Conservation (phyloP, 2,888 invertebrate genomes). For the Herminia tarsipennalis region DNA sequence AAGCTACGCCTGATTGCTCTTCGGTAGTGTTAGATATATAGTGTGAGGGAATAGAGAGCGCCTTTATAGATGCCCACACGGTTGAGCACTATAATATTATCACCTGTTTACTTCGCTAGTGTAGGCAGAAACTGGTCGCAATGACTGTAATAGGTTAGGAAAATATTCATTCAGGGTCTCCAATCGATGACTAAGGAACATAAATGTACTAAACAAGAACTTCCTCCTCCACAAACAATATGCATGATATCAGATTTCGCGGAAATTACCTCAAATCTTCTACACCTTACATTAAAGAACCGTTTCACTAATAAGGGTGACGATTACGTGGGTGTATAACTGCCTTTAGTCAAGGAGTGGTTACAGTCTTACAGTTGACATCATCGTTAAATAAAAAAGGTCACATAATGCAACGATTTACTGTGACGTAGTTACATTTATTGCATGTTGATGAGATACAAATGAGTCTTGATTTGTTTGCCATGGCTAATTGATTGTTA, state of each 20-base stretch:
- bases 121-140: no score
- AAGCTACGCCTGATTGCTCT: no score
- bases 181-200: background rate
- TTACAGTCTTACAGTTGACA: slow-evolving; percentile 45
- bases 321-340: slow-evolving; percentile 48
- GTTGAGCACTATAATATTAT: no score
- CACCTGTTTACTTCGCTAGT: no score
- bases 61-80: no score
- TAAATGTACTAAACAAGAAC: no score
- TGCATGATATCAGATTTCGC: slow-evolving; percentile 10
- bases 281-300: slow-evolving; percentile 21
- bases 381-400: slow-evolving; percentile 57
- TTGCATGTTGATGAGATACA: slow-evolving; percentile 7
- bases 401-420: slow-evolving; percentile 33
- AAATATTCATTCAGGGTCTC: background rate
- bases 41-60: no score
- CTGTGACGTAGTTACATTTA: slow-evolving; percentile 10
- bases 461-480: slow-evolving; percentile 5
- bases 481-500: background rate
- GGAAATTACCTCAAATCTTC: slow-evolving; percentile 14
- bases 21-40: no score
- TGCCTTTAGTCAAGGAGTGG: slow-evolving; percentile 49
- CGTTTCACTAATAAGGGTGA: slow-evolving; percentile 55
- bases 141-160: background rate
- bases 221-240: background rate